phyloP scores from a whole-genome alignment of 2,888 invertebrate genomes.

The Mantis religiosa region DNA sequence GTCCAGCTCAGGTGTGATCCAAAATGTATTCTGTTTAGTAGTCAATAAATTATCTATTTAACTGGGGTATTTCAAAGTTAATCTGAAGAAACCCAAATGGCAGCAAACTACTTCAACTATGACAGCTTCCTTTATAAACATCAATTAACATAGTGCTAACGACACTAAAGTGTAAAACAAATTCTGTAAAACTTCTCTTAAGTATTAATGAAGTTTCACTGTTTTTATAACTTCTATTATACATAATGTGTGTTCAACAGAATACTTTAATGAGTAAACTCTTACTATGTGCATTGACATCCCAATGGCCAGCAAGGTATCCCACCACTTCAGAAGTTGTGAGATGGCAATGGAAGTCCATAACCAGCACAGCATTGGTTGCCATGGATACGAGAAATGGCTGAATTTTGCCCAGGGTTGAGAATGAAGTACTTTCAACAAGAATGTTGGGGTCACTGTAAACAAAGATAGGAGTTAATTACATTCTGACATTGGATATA shows the following conservation, averaged over 20 bases:
- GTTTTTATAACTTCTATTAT: too few relatives aligned
- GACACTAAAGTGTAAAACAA: too few relatives aligned
- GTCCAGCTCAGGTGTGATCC: too few relatives aligned
- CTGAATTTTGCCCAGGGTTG: constrained; percentile 83
- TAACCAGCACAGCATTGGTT: constrained; percentile 79
- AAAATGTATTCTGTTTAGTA: too few relatives aligned
- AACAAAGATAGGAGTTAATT: background rate
- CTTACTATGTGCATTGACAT: constrained; percentile 88
- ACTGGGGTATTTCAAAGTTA: too few relatives aligned
- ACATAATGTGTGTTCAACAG: background rate
- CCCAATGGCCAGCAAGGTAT: constrained; percentile 95
- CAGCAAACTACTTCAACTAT: too few relatives aligned
- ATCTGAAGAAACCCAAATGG: too few relatives aligned
- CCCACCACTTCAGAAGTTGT: constrained; percentile 93
- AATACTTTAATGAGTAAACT: constrained; percentile 33
- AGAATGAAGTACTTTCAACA: constrained; percentile 85
- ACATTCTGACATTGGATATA: background rate
- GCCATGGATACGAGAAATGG: constrained; percentile 85
- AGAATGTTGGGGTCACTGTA: constrained; percentile 82
- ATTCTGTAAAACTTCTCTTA: too few relatives aligned
- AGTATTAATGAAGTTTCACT: too few relatives aligned
- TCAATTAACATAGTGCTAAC: too few relatives aligned
- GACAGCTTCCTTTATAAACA: too few relatives aligned
- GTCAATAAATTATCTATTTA: too few relatives aligned
- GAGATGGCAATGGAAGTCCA: constrained; percentile 91